Base-by-base conservation (phyloP, 2,888 invertebrate genomes). In the Petrolisthes cinctipes region DNA sequence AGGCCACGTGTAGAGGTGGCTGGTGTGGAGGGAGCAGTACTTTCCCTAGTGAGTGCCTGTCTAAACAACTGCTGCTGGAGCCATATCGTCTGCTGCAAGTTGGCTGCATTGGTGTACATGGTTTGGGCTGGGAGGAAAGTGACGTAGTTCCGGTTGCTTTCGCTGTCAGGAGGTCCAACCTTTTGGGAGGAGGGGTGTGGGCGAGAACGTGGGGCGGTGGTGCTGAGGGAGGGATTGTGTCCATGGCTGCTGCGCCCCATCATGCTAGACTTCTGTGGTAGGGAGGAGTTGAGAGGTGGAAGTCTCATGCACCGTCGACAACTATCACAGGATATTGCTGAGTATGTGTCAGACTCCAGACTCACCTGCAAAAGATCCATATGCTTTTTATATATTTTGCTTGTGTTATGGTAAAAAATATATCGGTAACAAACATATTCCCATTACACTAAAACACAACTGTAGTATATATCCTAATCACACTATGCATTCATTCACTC, bases 41-140 rank as follows among this genome's bases (percentile, higher is more conserved):
- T 92, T 89, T 93, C 92, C 23, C 93, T 92, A 61, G 93, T 93
- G 9, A 94, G 91, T 5, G 94, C 94, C 92, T 94, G 94, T 79
- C 94, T 93, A 91, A 95, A 94, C 61, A 95, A 92, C 92, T 95
- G 95, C 91, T 96, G 95, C 92, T 96, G 95, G 61, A 95, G 92
- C 90, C 94, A 93, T 92, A 95, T 95, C 5, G 95, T 95, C 92
- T 95, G 95, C 91, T 95, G 94, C 53, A 95, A 93, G 92, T 95
- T 95, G 0, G 95, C 95, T 78, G 94, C 94, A 92, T 95, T 95
- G 20, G 95, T 95, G 93, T 95, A 95, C 95, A 95, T 95, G 0
- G 95, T 95, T 87, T 95, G 95, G 0, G 95, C 56, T 23, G 85
- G 91, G 11, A 86, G 82, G 86, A 91, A 89, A 17, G 90, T 91